Base-by-base conservation (phyloP, 2,113 vertebrate genomes). In the Todiramphus chloris region DNA sequence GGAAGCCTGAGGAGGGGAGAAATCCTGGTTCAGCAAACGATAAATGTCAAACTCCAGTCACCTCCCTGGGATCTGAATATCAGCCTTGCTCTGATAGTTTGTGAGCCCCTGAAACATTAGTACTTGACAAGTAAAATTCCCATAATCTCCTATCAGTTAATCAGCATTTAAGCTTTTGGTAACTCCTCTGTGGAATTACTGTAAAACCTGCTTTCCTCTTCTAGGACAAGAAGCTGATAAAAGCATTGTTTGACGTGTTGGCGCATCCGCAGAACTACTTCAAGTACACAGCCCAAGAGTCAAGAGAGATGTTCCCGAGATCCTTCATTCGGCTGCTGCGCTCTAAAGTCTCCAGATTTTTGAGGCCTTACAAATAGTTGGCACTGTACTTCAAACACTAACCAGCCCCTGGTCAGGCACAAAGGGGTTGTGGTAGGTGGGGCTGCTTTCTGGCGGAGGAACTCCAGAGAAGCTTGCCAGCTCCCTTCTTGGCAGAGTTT, bases 231-330 rank as follows among this genome's bases (percentile, higher is more conserved):
- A 99, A 99, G 86, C 98, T 99, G 74, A 99, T 99, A 98, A 99
- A 99, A 98, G 99, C 99, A 4, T 92, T 99, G 93, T 99, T 99
- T 97, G 99, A 99, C 1, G 99, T 99, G 74, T 96, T 99, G 97
- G 99, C 99, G 4, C 99, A 99, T 95, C 99, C 99, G 20, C 99
- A 99, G 97, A 99, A 99, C 97, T 99, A 99, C 97, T 99, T 99
- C 97, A 99, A 99, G 97, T 99, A 99, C 97, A 99, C 99, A n/a
- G 99, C 99, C 43, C 99, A 99, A 82, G 99, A 99, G 94, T 99
- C 99, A n/a, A 98, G 99, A 96, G 99, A 99, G 98, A 99, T 99
- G 99, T 99, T 99, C 95, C 99, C 99, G 25, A 99, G 99, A 95
- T 99, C 99, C 55, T 99, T 99, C 97, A 99, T 99, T 91, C 98